phyloP scores from a whole-genome alignment of 1,140 invertebrate genomes.

The Macrotrachela quadricornifera region DNA sequence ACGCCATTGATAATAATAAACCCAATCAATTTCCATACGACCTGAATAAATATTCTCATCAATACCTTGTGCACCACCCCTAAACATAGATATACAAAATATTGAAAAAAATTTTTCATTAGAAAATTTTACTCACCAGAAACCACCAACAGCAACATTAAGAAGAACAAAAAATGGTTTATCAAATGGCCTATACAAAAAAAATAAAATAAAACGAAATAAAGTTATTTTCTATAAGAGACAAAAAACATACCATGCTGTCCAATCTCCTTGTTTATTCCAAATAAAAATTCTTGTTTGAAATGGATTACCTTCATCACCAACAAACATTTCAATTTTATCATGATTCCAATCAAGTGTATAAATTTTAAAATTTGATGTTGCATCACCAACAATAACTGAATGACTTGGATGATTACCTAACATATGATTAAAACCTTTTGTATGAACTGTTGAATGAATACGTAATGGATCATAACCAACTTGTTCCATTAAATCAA shows the following conservation, averaged over 20 bases:
- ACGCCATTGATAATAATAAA: not conserved
- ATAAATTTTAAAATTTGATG: not conserved
- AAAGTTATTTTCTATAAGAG: too few species aligned
- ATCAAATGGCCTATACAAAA: not conserved
- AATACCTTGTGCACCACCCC: not conserved
- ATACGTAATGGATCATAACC: not conserved
- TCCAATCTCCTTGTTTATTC: too few species aligned
- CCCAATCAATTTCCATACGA: not conserved
- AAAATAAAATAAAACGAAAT: not conserved
- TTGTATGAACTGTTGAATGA: constrained; percentile 1
- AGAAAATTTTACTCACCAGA: not conserved
- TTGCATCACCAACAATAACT: not conserved
- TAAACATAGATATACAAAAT: not conserved
- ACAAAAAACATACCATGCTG: not conserved
- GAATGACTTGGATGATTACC: not conserved
- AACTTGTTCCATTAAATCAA: constrained; percentile 10
- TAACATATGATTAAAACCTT: not conserved
- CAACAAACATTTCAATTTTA: not conserved
- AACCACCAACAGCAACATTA: constrained; percentile 1
- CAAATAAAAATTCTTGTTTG: too few species aligned
- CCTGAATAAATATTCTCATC: constrained; percentile 1
- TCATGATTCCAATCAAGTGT: not conserved
- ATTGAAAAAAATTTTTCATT: too few species aligned
- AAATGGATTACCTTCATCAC: too few species aligned
- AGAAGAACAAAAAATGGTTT: not conserved